A percentile compares a stretch with the other conserved stretches of the same genome.
These are phyloP conservation scores for Melangyna quadrimaculata DNA, from an alignment of 2,888 invertebrate species.

Conservation along the genomic window DNA sequence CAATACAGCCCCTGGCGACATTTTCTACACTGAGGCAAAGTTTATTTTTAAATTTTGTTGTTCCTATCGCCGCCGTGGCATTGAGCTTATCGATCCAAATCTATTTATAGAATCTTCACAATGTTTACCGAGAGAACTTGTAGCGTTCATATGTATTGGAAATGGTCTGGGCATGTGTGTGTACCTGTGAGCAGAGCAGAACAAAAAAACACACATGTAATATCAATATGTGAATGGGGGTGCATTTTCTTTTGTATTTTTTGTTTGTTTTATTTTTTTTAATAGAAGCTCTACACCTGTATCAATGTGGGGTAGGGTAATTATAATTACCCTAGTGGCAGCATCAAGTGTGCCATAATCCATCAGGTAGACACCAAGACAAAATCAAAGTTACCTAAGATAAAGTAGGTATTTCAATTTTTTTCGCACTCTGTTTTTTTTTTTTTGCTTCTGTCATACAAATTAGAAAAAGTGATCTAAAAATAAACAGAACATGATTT, in stretches of 20 bases:
- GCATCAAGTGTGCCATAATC: slow-evolving; percentile 67
- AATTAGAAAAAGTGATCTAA: slow-evolving; percentile 24
- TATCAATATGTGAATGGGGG: slow-evolving; percentile 29
- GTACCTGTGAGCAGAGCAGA: slow-evolving; percentile 26
- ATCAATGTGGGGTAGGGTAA: slow-evolving; percentile 39
- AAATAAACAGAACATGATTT: slow-evolving; percentile 30
- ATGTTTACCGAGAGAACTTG: slow-evolving; percentile 64
- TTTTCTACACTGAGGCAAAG: slow-evolving; percentile 70
- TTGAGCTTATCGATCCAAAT: slow-evolving; percentile 74
- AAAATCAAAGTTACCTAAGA: slow-evolving; percentile 52
- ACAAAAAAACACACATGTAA: slow-evolving; percentile 51
- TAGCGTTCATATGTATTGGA: slow-evolving; percentile 49
- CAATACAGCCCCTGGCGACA: slow-evolving; percentile 61
- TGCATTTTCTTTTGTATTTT: slow-evolving; percentile 39
- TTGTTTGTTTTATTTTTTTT: slow-evolving; percentile 19
- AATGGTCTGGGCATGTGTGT: slow-evolving; percentile 15
- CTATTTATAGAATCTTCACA: slow-evolving; percentile 73
- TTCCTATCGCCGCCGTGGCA: slow-evolving; percentile 75
- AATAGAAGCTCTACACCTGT: slow-evolving; percentile 41
- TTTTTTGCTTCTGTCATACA: background rate
- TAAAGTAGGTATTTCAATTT: slow-evolving; percentile 9
- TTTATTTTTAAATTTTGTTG: slow-evolving; percentile 74
- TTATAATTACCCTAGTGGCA: slow-evolving; percentile 57
- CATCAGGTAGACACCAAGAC: slow-evolving; percentile 50
- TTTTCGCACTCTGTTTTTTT: background rate